phyloP scores from a whole-genome alignment of 1,140 invertebrate genomes.

The Mizuhopecten yessoensis region DNA sequence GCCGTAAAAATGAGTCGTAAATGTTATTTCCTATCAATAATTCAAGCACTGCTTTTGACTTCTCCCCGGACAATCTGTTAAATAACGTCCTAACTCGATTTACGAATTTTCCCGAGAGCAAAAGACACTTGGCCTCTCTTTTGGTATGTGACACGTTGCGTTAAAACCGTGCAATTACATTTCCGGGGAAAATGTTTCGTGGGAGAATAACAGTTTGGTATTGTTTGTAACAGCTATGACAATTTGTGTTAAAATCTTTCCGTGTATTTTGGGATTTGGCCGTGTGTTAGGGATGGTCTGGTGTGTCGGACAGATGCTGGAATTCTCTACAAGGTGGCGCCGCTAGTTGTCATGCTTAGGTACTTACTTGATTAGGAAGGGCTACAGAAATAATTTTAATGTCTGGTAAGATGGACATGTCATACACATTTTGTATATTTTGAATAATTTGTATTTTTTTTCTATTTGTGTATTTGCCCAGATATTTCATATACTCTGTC shows the following conservation, averaged over 20 bases:
- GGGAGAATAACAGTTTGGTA: background rate
- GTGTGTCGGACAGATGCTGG: background rate
- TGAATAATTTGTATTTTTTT: no score
- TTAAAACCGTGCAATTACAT: background rate
- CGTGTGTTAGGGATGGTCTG: background rate
- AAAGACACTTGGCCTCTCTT: background rate
- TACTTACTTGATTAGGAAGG: background rate
- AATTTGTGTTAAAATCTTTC: constrained; percentile 10
- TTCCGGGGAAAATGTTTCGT: background rate
- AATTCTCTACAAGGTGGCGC: background rate
- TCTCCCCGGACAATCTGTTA: background rate
- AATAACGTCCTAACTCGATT: background rate
- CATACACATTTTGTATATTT: no score
- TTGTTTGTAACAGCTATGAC: background rate
- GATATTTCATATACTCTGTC: no score
- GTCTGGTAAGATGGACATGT: no score
- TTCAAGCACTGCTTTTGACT: background rate
- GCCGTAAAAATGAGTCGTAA: background rate
- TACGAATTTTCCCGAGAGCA: background rate
- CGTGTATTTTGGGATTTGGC: background rate
- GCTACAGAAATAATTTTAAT: no score
- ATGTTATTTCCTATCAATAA: background rate
- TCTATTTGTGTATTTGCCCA: no score
- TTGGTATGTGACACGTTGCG: background rate
- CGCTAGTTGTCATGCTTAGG: background rate